Conservation (phyloP, 2,797 vertebrate genomes). For the Sebastes nivosus region DNA sequence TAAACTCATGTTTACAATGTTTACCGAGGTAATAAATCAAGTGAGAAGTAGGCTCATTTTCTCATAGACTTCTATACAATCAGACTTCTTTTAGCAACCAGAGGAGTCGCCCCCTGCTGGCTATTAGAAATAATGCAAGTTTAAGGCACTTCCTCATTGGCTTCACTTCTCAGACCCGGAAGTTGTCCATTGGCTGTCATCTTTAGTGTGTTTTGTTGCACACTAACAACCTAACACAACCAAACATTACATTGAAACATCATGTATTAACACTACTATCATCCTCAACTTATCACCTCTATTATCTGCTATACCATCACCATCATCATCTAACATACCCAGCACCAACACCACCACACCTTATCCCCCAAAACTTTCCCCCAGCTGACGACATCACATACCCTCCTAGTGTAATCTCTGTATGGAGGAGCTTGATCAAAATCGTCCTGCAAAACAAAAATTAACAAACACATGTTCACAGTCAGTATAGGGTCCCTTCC, state of each 20-base stretch:
- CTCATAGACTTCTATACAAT: too few species aligned
- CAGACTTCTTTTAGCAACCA: accelerated
- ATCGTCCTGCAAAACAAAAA: constrained; percentile 72
- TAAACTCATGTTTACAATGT: too few species aligned
- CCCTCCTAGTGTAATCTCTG: constrained; percentile 73
- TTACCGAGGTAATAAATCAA: too few species aligned
- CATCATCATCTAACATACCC: constrained; percentile 24
- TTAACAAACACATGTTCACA: constrained; percentile 33
- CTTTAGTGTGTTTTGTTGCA: not conserved
- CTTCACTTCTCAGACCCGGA: too few species aligned
- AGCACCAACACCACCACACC: constrained; percentile 44
- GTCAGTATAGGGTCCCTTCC: constrained; percentile 9
- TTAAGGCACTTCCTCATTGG: too few species aligned
- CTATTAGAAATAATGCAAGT: accelerated
- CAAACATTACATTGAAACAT: not conserved
- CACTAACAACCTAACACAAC: not conserved
- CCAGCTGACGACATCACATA: constrained; percentile 61
- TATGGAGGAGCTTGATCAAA: constrained; percentile 69
- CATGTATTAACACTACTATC: not conserved
- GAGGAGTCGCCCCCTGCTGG: too few species aligned
- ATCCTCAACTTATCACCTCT: not conserved
- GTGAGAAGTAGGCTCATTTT: too few species aligned
- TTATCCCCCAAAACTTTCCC: constrained; percentile 25
- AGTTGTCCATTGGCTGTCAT: not conserved
- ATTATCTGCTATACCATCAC: constrained; percentile 34